Percentiles rank a stretch among this genome's conserved stretches.
These are phyloP conservation scores for Crocallis elinguaria DNA, from an alignment of 2,888 invertebrate genomes.

Conservation along the genomic window DNA sequence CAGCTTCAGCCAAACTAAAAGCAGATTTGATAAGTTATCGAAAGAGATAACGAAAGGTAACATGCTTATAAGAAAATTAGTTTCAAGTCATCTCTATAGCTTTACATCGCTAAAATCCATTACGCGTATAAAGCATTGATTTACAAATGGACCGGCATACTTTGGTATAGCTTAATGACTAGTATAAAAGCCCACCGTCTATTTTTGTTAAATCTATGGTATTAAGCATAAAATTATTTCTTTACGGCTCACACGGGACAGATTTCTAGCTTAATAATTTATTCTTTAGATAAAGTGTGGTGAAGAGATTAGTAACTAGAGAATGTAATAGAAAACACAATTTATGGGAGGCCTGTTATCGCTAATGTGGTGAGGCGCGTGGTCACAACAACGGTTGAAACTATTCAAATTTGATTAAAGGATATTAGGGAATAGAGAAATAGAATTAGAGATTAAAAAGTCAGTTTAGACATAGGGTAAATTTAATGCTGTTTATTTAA, in stretches of 20 bases:
- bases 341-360: conserved; percentile 72
- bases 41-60: too few relatives aligned
- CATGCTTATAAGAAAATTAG: too few relatives aligned
- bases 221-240: conserved; percentile 77
- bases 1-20: too few relatives aligned
- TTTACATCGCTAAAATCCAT: too few relatives aligned
- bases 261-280: conserved; percentile 72
- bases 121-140: too few relatives aligned
- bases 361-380: conserved; percentile 66
- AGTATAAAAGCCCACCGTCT: too few relatives aligned
- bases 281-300: conserved; percentile 66
- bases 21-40: too few relatives aligned
- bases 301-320: conserved; percentile 63
- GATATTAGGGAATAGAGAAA: conserved; percentile 35
- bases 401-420: conserved; percentile 67
- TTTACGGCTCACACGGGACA: conserved; percentile 61
- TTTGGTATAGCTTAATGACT: too few relatives aligned
- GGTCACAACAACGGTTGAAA: conserved; percentile 55
- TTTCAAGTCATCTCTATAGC: too few relatives aligned
- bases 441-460: conserved; percentile 33
- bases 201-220: too few relatives aligned
- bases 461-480: conserved; percentile 5
- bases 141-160: too few relatives aligned
- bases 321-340: conserved; percentile 72
- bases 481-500: conserved; percentile 10